phyloP scores from a whole-genome alignment of 2,888 invertebrate species.

The Deroplatys truncata region DNA sequence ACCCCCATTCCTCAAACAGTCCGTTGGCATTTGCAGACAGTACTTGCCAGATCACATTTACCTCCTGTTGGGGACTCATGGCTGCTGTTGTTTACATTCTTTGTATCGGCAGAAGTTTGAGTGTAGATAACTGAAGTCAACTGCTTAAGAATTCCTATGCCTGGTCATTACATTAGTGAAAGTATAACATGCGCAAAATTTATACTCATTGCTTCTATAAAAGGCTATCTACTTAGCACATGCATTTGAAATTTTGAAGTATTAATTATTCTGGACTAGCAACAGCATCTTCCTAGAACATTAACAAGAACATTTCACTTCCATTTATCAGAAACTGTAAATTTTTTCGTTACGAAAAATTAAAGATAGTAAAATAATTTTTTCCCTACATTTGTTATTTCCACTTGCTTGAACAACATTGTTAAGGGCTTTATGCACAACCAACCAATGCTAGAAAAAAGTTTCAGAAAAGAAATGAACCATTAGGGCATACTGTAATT shows the following conservation, averaged over 20 bases:
- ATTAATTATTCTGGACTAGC: neutral
- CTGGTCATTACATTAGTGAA: neutral
- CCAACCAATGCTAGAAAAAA: too few relatives aligned
- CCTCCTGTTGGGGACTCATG: too few relatives aligned
- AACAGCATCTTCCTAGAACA: neutral
- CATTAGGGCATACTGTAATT: neutral
- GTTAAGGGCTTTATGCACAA: too few relatives aligned
- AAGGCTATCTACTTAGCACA: neutral
- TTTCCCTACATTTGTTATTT: neutral
- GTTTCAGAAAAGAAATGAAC: neutral
- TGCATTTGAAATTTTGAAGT: neutral
- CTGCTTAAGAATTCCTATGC: too few relatives aligned
- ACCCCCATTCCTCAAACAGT: too few relatives aligned
- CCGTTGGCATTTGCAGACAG: too few relatives aligned
- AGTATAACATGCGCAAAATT: neutral
- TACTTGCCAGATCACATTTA: too few relatives aligned
- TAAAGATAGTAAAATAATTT: neutral
- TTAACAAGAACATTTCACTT: neutral
- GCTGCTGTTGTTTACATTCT: too few relatives aligned
- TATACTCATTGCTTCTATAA: neutral
- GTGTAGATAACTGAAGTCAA: too few relatives aligned
- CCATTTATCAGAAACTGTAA: neutral
- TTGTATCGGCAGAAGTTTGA: too few relatives aligned
- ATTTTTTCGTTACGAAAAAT: neutral
- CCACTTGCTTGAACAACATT: neutral